phyloP scores from a whole-genome alignment of 2,888 invertebrate species.

The Merodon equestris region DNA sequence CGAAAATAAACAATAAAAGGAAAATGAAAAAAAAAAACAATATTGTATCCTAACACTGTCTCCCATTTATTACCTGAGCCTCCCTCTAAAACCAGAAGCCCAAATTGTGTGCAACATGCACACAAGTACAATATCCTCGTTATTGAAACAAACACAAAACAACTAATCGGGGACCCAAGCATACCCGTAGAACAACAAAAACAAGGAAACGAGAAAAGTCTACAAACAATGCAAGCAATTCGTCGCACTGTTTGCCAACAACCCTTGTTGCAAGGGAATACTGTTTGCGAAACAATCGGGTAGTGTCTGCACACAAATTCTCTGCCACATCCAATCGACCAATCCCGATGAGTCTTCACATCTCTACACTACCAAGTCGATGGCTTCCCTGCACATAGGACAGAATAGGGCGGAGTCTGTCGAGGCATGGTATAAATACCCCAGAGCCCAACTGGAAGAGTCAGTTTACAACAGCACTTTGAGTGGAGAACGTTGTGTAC shows the following conservation, averaged over 20 bases:
- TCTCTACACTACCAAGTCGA: conserved; percentile 45
- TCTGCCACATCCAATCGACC: conserved; percentile 53
- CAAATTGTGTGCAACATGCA: conserved; percentile 27
- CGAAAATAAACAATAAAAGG: conserved; percentile 4
- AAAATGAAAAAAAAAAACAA: conserved; percentile 11
- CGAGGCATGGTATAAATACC: conserved; percentile 74
- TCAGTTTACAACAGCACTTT: conserved; percentile 74
- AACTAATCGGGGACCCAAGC: conserved; percentile 28
- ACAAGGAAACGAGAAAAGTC: conserved; percentile 65
- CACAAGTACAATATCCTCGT: conserved; percentile 53
- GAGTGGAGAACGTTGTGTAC: conserved; percentile 59
- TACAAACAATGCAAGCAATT: conserved; percentile 67
- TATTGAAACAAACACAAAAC: conserved; percentile 61
- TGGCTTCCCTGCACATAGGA: conserved; percentile 56
- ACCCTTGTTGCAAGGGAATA: conserved; percentile 64
- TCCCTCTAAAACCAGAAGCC: neutral
- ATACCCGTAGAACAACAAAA: conserved; percentile 44
- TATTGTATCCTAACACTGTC: conserved; percentile 9
- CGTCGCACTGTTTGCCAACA: conserved; percentile 66
- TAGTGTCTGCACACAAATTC: conserved; percentile 55
- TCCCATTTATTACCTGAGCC: conserved; percentile 52
- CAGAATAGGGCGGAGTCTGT: conserved; percentile 72
- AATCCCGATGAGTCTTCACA: conserved; percentile 38
- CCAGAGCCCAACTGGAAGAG: conserved; percentile 64
- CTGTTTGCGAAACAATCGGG: conserved; percentile 63